Evolutionary conservation across 2,888 invertebrate species (phyloP), one percentile per base, ranked within the genome.

Genomic region (Tiphia femorata): DNA sequence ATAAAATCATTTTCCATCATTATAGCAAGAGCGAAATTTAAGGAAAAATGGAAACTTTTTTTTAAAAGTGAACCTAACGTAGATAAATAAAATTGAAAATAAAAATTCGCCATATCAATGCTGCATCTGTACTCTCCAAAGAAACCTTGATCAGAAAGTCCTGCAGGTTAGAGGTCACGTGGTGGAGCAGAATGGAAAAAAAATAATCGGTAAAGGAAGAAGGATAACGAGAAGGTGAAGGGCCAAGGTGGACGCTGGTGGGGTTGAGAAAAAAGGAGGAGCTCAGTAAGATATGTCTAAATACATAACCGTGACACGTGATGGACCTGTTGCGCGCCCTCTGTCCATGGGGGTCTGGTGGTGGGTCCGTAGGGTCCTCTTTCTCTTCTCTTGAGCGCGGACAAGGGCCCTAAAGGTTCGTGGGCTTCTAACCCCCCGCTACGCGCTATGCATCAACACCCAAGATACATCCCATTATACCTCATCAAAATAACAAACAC

Each of bases 381-480:
- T 17, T 30, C 14, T 20, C n/a, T 7, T 5, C 3, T 14, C 23
- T 20, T 12, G 5, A n/a, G 8, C 12, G 12, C 35, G 8, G 12
- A n/a, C 27, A 27, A 27, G 38, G 17, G 19, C 12, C 17, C 50
- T 33, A n/a, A 33, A 33, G 33, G 14, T 33, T 14, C 64, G 62
- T 59, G 42, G 71, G 65, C 7, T 65, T 68, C 70, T 51, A 78
- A 75, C 81, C 77, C 80, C 81, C 81, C 73, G 82, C 82, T 79
- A 81, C 70, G 82, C 76, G 72, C 82, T 71, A 82, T 82, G 81
- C 79, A 82, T 82, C 82, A 82, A 82, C 82, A 82, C 82, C 81
- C 80, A 72, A 76, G 73, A 79, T 78, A 77, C 79, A 78, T 78
- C 76, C 77, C 77, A 80, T 81, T 82, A 80, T 81, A 78, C 72